Evolutionary conservation across 2,797 vertebrate genomes (phyloP), one percentile per base, ranked within the genome.

Genomic region (Galago senegalensis): DNA sequence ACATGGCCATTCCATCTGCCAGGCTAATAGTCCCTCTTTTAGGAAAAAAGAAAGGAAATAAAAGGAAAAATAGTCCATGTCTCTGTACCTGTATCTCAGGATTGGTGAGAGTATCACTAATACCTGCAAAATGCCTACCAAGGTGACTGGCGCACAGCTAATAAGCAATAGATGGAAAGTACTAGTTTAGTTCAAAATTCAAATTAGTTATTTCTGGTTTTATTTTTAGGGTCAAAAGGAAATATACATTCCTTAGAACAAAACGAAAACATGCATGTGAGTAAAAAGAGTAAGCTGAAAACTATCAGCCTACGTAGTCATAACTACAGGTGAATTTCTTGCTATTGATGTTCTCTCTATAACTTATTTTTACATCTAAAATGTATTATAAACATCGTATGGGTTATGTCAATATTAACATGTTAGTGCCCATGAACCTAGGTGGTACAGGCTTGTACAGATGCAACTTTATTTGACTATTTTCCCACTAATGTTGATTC

Each of bases 151-250:
- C 16, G 40, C 43, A 72, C 11, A 73, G 31, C 34, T 61, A 92
- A 91, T 20, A 79, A 31, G 16, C 56, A 77, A 69, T 43, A 95
- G 29, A 67, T 56, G 10, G 40, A 87, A 75, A 11, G 21, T 89
- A 58, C 49, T 72, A 43, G 2, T 72, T 61, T 7, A 40, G 13
- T 83, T 29, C 80, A 58, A 67, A 92, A 92, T 92, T 87, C 70
- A 63, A 75, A 87, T 77, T 40, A 73, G 14, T 73, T 95, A 13
- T 21, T 69, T 69, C 27, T 82, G 49, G 43, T 60, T 85, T 93
- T 83, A 84, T 65, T 87, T 95, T 92, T 31, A 46, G 37, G 9
- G 40, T 67, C 94, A 87, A 82, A 93, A 93, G 43, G 16, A 94
- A 90, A 96, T 46, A 63, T 3, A 89, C 2, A 18, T 46, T 73